Conservation (phyloP, 2,797 vertebrate genomes). For the Loris lydekkerianus region DNA sequence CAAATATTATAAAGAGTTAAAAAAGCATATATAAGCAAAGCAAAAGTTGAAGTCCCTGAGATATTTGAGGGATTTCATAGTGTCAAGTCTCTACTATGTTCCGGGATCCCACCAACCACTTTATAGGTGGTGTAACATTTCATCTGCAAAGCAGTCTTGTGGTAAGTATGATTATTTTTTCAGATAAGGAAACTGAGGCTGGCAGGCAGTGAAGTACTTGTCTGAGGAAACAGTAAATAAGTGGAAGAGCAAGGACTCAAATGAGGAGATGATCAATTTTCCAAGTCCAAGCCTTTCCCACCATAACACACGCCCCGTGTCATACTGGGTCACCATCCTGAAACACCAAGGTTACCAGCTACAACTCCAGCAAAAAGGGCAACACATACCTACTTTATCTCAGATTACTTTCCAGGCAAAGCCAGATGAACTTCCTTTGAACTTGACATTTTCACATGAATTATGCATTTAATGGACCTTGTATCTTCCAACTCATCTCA, state of each 20-base stretch:
- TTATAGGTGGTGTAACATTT: background rate
- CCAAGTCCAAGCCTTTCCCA: background rate
- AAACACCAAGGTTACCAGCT: background rate
- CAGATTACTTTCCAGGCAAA: slow-evolving; percentile 4
- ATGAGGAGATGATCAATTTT: background rate
- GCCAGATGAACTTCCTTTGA: background rate
- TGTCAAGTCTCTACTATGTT: background rate
- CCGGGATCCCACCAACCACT: background rate
- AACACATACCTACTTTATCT: background rate
- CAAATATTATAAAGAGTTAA: background rate
- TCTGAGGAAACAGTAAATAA: background rate
- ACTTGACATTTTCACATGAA: background rate
- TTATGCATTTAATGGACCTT: background rate
- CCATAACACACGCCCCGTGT: background rate
- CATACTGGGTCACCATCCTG: background rate
- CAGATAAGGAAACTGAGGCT: background rate
- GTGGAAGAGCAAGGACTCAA: background rate
- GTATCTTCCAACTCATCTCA: background rate
- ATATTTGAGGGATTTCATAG: background rate
- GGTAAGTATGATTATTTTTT: background rate
- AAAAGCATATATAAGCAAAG: slow-evolving; percentile 15
- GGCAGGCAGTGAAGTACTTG: background rate
- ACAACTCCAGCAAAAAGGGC: background rate
- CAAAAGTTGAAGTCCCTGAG: background rate
- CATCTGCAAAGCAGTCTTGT: background rate